Percentiles rank a stretch among this genome's conserved stretches.
Evolutionary conservation across 30 jellyfish, hydroid and myxozoan species (phyloP).

Genomic region (Aurelia sp.): DNA sequence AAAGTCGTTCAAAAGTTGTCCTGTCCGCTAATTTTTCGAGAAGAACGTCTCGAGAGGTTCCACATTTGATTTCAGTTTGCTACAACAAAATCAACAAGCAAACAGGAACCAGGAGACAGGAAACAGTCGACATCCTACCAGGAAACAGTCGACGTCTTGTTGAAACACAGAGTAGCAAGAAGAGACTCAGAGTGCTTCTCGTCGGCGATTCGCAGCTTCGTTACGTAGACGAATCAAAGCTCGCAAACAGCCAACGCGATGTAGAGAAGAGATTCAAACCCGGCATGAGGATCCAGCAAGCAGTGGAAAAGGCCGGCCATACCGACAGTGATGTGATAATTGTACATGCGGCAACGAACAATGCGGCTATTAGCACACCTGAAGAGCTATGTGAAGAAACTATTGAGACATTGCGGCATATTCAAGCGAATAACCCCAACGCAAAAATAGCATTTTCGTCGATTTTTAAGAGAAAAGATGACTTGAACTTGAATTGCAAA

Average conservation of each 20-base stretch:
- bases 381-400: conserved; percentile 1
- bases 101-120: too few relatives aligned
- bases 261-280: neutral
- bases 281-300: conserved; percentile 1
- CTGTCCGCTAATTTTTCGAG: too few relatives aligned
- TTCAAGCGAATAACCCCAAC: conserved; percentile 6
- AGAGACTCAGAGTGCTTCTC: conserved; percentile 5
- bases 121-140: neutral
- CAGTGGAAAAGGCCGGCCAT: neutral
- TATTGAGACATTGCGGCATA: neutral
- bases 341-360: conserved; percentile 4
- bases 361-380: neutral
- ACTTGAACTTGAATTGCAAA: neutral
- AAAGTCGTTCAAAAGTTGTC: too few relatives aligned
- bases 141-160: neutral
- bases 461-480: conserved; percentile 6
- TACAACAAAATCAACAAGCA: too few relatives aligned
- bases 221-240: neutral
- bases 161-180: conserved; percentile 2
- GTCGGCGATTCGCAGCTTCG: conserved; percentile 9
- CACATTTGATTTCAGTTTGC: too few relatives aligned
- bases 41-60: too few relatives aligned
- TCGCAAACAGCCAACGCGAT: neutral
- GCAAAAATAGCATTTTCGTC: neutral
- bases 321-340: conserved; percentile 7